A percentile compares a stretch with the other conserved stretches of the same genome.
Conservation (phyloP, 2,797 vertebrate genomes). For the Pristis pectinata region DNA sequence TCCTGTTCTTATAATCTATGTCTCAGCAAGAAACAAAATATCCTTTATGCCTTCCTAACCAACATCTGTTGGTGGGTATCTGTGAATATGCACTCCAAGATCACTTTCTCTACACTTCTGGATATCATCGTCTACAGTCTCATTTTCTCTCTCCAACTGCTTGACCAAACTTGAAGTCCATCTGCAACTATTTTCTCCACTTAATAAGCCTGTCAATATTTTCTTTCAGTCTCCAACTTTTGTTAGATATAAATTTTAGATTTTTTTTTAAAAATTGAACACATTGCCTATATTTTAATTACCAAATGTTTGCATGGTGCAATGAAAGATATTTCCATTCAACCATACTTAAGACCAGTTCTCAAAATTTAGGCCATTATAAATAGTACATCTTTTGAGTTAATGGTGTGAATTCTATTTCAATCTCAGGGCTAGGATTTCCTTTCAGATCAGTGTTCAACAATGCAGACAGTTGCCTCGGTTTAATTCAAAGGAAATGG, state of each 20-base stretch:
- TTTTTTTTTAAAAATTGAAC: not conserved
- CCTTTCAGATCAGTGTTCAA: not conserved
- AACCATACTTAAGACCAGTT: not conserved
- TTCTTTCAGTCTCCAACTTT: not conserved
- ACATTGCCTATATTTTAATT: not conserved
- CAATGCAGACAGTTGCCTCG: not conserved
- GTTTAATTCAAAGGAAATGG: not conserved
- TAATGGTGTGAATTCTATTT: not conserved
- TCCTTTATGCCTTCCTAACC: too few species aligned
- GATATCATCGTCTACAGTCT: too few species aligned
- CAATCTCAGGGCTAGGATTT: not conserved
- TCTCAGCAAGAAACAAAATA: too few species aligned
- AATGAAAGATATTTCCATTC: not conserved
- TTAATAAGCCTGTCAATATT: too few species aligned
- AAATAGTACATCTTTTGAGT: not conserved
- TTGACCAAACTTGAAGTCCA: too few species aligned
- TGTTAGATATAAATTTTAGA: not conserved
- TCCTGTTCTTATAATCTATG: too few species aligned
- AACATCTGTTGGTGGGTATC: too few species aligned
- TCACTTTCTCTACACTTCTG: too few species aligned
- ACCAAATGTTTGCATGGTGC: not conserved
- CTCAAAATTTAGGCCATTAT: not conserved
- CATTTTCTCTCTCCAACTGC: too few species aligned
- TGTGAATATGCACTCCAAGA: too few species aligned
- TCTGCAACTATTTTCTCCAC: too few species aligned